A percentile compares a stretch with the other conserved stretches of the same genome.
phyloP scores from a whole-genome alignment of 2,888 invertebrate genomes.

The Caenorhabditis zanzibari region DNA sequence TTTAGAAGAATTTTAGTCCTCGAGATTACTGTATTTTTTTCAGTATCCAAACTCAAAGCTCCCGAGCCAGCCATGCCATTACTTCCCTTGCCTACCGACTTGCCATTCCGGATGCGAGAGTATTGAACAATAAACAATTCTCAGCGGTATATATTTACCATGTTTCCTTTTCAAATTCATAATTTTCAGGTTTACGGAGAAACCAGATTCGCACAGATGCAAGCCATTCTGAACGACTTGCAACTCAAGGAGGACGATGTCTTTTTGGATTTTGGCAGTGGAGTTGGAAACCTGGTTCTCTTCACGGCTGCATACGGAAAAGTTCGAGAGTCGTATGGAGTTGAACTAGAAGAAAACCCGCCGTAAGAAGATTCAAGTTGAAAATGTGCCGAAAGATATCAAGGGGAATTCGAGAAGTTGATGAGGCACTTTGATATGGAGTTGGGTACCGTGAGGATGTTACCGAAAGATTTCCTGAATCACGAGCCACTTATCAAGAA shows the following conservation, averaged over 20 bases:
- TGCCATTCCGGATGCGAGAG: neutral
- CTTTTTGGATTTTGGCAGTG: neutral
- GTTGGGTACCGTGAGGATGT: too few species aligned
- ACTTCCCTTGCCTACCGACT: neutral
- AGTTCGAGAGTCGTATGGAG: neutral
- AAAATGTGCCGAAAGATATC: neutral
- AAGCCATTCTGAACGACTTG: neutral
- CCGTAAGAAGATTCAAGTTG: too few species aligned
- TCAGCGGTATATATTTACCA: neutral
- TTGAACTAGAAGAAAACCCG: neutral
- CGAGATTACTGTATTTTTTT: too few species aligned
- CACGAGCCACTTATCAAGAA: neutral
- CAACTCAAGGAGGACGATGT: neutral
- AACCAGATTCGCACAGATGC: neutral
- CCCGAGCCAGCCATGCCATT: too few species aligned
- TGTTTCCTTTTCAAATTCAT: too few species aligned
- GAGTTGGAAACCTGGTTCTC: neutral
- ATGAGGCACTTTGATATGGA: too few species aligned
- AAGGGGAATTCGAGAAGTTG: neutral
- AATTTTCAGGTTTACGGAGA: conserved; percentile 8
- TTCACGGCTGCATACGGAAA: neutral
- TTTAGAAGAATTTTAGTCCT: too few species aligned
- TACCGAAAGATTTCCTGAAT: too few species aligned
- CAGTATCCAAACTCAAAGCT: too few species aligned
- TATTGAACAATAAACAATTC: neutral